Evolutionary conservation across 2,797 vertebrate species (phyloP), one percentile per base, ranked within the genome.

Genomic region (Carapus acus): DNA sequence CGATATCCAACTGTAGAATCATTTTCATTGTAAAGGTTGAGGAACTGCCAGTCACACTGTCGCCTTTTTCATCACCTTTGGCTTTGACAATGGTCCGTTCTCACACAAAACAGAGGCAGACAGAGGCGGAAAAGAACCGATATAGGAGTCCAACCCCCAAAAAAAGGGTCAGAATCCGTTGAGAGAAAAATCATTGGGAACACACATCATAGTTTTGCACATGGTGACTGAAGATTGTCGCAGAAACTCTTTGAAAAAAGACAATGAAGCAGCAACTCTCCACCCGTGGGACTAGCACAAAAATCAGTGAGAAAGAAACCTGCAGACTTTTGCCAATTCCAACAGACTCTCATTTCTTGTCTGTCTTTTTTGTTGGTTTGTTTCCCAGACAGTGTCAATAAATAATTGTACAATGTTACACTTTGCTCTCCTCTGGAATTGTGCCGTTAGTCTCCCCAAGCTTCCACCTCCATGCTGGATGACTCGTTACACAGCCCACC

Each of bases 401-500:
- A n/a, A n/a, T n/a, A n/a, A n/a, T n/a, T n/a, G n/a, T n/a, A n/a
- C n/a, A n/a, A n/a, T n/a, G n/a, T n/a, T n/a, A n/a, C n/a, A n/a
- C 56, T 57, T 41, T 71, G 39, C 66, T 68, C 67, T 73, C 65
- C 40, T 33, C 56, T 58, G 60, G 62, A 68, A 67, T 8, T 45
- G 57, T 55, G 39, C 50, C 46, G 53, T 54, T 69, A 62, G 45
- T 48, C 47, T 47, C 54, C 49, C 44, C 50, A 62, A 66, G 56
- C 19, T 70, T 68, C 65, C 73, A 75, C 72, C 76, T 77, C 78
- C 70, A 62, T 68, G 74, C 73, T 67, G 60, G 73, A 79, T 61
- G 58, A 76, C 69, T 84, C 78, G 79, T 84, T 82, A 84, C 71
- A 52, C 59, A 56, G 65, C 65, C 80, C 48, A 49, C 47, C 74